Conservation (phyloP, 2,888 invertebrate genomes). For the Herminia tarsipennalis region DNA sequence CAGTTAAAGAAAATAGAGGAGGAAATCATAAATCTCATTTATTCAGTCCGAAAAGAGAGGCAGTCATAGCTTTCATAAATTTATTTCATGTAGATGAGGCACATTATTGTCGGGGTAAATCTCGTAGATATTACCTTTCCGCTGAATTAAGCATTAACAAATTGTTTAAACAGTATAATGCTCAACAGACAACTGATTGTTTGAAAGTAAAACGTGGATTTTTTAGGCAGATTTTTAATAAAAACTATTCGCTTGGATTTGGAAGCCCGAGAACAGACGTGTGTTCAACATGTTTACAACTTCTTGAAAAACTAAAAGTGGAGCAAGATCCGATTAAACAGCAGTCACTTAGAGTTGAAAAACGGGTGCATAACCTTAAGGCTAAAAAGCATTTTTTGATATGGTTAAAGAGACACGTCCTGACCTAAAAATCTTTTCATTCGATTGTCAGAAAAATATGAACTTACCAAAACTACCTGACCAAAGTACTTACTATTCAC, state of each 20-base stretch:
- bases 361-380: constrained; percentile 3
- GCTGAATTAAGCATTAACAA: constrained; percentile 29
- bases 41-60: constrained; percentile 19
- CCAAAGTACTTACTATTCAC: constrained; percentile 14
- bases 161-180: constrained; percentile 29
- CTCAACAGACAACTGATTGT: constrained; percentile 16
- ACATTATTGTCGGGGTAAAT: constrained; percentile 35
- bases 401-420: not conserved
- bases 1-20: constrained; percentile 22
- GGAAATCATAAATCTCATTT: constrained; percentile 23
- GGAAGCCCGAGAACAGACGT: constrained; percentile 26
- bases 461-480: constrained; percentile 18
- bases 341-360: not conserved
- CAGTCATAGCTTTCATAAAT: constrained; percentile 31
- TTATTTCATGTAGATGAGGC: constrained; percentile 29
- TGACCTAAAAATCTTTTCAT: not conserved
- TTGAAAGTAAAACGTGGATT: constrained; percentile 22
- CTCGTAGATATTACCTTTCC: constrained; percentile 20
- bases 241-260: constrained; percentile 19
- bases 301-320: not conserved
- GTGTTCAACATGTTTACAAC: constrained; percentile 13
- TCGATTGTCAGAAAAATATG: constrained; percentile 1
- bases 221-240: constrained; percentile 26
- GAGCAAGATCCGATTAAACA: not conserved
- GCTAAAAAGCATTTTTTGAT: constrained; percentile 8